Conservation (phyloP, 2,888 invertebrate species). For the Acrobasis suavella region DNA sequence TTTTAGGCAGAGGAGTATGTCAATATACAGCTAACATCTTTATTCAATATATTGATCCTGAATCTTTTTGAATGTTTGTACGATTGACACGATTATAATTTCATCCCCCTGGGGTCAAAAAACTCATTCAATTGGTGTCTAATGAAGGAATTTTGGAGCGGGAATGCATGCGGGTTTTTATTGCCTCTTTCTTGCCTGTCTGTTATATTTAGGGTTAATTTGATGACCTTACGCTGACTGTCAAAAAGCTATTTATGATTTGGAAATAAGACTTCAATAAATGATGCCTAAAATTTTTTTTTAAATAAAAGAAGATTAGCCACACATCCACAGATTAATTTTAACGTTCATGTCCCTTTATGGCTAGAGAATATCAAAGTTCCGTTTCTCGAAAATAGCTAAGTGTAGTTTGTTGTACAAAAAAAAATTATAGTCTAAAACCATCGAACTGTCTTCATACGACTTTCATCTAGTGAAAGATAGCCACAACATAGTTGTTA, state of each 20-base stretch:
- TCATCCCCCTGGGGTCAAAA: slow-evolving; percentile 64
- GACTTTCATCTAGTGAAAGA: neutral
- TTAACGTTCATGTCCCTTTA: too few species aligned
- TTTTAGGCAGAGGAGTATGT: neutral
- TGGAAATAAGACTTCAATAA: slow-evolving; percentile 5
- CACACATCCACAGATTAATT: too few species aligned
- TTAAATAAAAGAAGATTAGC: neutral
- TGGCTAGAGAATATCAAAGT: too few species aligned
- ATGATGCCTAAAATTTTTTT: neutral
- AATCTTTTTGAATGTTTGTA: slow-evolving; percentile 42
- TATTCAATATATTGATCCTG: slow-evolving; percentile 43
- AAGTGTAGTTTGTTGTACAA: too few species aligned
- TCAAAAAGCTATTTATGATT: slow-evolving; percentile 18
- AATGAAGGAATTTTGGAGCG: slow-evolving; percentile 61
- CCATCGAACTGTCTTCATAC: neutral
- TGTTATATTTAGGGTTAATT: slow-evolving; percentile 21
- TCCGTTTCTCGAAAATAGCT: too few species aligned
- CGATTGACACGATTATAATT: slow-evolving; percentile 61
- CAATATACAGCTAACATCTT: slow-evolving; percentile 8
- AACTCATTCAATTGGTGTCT: slow-evolving; percentile 63
- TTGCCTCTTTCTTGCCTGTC: slow-evolving; percentile 26
- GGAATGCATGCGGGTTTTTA: slow-evolving; percentile 59
- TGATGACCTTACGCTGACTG: slow-evolving; percentile 20
- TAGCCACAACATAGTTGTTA: neutral
- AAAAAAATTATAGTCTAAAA: neutral